Conservation (phyloP, 2,113 vertebrate genomes). For the Mellivora capensis region DNA sequence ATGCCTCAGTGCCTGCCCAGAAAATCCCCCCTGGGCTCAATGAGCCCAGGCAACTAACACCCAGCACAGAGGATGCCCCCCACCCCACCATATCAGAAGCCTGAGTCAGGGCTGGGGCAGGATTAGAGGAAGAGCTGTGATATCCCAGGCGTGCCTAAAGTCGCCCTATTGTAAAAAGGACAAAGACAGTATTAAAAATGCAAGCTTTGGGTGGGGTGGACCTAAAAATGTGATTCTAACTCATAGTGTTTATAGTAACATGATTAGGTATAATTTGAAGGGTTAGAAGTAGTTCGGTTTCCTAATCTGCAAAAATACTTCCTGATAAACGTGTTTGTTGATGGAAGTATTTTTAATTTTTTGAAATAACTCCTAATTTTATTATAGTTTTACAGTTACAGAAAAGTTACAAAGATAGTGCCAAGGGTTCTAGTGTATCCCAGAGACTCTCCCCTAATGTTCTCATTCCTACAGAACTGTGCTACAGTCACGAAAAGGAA, state of each 20-base stretch:
- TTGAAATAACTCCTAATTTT: not conserved
- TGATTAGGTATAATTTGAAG: not conserved
- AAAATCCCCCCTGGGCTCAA: not conserved
- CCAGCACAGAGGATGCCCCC: not conserved
- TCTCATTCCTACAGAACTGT: not conserved
- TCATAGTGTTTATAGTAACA: not conserved
- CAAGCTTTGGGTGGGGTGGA: not conserved
- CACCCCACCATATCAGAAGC: not conserved
- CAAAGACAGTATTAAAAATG: not conserved
- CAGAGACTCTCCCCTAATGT: not conserved
- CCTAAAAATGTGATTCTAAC: not conserved
- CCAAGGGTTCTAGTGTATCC: not conserved
- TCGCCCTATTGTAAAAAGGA: not conserved
- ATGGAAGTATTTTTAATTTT: not conserved
- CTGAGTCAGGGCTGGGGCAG: not conserved
- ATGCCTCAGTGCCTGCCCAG: not conserved
- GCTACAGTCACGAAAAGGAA: not conserved
- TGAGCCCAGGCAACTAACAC: not conserved
- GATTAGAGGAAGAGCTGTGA: not conserved
- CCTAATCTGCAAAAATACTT: not conserved
- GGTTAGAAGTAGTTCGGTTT: not conserved
- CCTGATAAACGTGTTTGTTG: not conserved
- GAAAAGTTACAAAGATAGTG: not conserved
- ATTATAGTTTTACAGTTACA: not conserved
- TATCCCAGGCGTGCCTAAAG: not conserved